Evolutionary conservation across 2,888 invertebrate species (phyloP).

Genomic region (Chloromyia formosa): DNA sequence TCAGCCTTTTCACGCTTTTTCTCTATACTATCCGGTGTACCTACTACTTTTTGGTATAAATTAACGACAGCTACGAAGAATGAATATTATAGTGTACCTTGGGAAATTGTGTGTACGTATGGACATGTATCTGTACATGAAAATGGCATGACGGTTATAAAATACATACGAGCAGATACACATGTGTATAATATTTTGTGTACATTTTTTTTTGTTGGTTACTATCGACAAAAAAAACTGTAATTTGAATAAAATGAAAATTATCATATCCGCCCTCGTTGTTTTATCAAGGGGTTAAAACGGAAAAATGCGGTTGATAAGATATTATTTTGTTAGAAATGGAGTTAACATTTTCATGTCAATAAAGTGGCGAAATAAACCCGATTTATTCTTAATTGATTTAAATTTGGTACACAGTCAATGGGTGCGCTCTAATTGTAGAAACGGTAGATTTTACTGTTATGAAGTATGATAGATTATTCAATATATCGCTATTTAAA

Average conservation of each 20-base stretch:
- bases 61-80: background rate
- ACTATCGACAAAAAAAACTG: background rate
- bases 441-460: too few species aligned
- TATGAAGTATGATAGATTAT: too few species aligned
- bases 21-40: background rate
- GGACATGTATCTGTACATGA: background rate
- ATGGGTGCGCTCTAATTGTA: too few species aligned
- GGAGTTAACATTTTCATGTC: too few species aligned
- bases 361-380: background rate
- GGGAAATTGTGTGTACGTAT: constrained; percentile 2
- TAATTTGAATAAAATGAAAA: constrained; percentile 18
- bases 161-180: background rate
- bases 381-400: too few species aligned
- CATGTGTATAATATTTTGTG: background rate
- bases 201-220: background rate
- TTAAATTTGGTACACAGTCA: too few species aligned
- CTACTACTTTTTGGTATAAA: constrained; percentile 5
- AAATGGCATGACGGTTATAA: background rate
- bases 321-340: too few species aligned
- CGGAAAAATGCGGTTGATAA: too few species aligned
- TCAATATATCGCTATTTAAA: too few species aligned
- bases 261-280: background rate
- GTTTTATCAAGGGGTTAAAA: background rate
- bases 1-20: background rate
- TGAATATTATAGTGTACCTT: background rate